Evolutionary conservation across 2,888 invertebrate species (phyloP).

Genomic region (Cephus pulcher): DNA sequence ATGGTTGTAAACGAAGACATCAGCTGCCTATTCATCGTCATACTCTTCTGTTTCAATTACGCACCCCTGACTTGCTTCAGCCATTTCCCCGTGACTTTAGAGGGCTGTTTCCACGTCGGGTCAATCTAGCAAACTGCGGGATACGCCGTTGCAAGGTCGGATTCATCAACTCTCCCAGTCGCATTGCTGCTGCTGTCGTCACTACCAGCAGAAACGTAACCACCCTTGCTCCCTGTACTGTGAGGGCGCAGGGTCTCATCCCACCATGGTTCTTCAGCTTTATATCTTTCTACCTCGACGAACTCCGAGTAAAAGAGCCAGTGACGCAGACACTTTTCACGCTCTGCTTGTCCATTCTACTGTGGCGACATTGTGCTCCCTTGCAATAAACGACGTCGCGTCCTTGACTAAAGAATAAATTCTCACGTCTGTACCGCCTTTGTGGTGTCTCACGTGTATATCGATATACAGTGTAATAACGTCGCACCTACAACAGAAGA

Average conservation of each 20-base stretch:
- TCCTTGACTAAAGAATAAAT: constrained; percentile 7
- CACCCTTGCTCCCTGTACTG: constrained; percentile 4
- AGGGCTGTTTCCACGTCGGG: constrained; percentile 17
- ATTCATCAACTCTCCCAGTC: constrained; percentile 15
- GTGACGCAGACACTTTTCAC: constrained; percentile 18
- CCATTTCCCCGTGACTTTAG: constrained; percentile 26
- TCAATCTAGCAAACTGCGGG: constrained; percentile 11
- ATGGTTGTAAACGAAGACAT: constrained; percentile 36
- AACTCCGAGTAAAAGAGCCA: constrained; percentile 21
- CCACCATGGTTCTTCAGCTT: constrained; percentile 11
- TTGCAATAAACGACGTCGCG: constrained; percentile 1
- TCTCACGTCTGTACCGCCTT: background rate
- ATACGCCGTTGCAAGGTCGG: constrained; percentile 7
- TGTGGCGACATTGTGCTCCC: background rate
- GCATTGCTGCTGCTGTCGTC: background rate
- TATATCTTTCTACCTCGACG: constrained; percentile 26
- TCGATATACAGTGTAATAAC: background rate
- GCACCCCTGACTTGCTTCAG: constrained; percentile 24
- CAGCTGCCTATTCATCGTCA: constrained; percentile 29
- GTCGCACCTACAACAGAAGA: background rate
- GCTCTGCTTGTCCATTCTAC: constrained; percentile 1
- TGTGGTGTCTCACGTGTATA: background rate
- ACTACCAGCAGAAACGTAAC: background rate
- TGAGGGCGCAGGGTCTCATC: background rate
- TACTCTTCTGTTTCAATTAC: constrained; percentile 37